phyloP scores from a whole-genome alignment of 2,113 vertebrate genomes.

The Upupa epops region DNA sequence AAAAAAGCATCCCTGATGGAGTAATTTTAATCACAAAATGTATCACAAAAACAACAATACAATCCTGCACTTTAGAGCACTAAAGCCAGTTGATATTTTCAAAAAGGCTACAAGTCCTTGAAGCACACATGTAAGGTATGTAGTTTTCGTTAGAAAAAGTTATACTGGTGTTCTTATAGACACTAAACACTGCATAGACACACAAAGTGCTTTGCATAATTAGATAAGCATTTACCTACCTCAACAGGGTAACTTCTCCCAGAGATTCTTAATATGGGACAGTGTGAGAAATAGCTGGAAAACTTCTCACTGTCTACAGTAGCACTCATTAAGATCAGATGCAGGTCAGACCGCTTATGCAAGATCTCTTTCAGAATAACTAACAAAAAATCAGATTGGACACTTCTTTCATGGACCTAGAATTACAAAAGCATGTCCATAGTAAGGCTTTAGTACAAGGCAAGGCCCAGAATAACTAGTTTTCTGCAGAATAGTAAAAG shows the following conservation, averaged over 20 bases:
- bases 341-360: slow-evolving; percentile 89
- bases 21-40: background rate
- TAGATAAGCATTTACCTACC: slow-evolving; percentile 68
- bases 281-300: slow-evolving; percentile 92
- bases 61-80: background rate
- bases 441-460: background rate
- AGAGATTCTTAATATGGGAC: slow-evolving; percentile 90
- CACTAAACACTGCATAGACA: rapidly evolving
- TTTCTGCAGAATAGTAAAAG: background rate
- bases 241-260: slow-evolving; percentile 95
- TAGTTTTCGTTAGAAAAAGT: background rate
- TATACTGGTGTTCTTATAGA: background rate
- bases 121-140: background rate
- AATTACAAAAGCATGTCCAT: background rate
- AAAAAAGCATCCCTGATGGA: background rate
- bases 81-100: background rate
- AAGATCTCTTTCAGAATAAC: slow-evolving; percentile 91
- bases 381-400: slow-evolving; percentile 95
- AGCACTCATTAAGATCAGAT: slow-evolving; percentile 95
- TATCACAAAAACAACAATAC: background rate
- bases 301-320: slow-evolving; percentile 96
- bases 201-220: background rate
- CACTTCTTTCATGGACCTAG: slow-evolving; percentile 96
- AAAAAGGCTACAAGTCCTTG: background rate
- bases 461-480: background rate